These are phyloP conservation scores for Polyergus mexicanus DNA, from an alignment of 1,140 invertebrate genomes.

Conservation along the genomic window DNA sequence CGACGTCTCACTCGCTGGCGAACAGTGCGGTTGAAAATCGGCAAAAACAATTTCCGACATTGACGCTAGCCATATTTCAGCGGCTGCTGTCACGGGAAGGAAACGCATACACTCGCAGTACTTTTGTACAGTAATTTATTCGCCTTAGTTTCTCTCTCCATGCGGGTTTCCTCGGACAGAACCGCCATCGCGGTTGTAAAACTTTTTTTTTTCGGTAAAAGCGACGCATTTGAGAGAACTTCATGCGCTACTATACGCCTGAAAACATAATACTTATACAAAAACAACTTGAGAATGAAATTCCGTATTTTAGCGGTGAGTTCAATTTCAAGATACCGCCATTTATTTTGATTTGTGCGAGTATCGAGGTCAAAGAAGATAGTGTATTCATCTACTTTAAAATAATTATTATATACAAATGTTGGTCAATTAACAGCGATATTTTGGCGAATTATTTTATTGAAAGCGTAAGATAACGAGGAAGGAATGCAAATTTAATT, in stretches of 20 bases:
- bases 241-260: slow-evolving; percentile 1
- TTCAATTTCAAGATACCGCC: neutral
- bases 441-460: neutral
- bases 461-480: neutral
- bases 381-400: neutral
- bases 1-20: neutral
- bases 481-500: slow-evolving; percentile 33
- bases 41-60: slow-evolving; percentile 57
- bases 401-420: neutral
- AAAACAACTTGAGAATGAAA: neutral
- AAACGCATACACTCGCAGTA: slow-evolving; percentile 14
- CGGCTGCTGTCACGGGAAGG: slow-evolving; percentile 19
- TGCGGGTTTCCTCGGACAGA: slow-evolving; percentile 21
- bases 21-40: neutral
- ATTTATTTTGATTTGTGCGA: neutral
- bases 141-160: slow-evolving; percentile 1
- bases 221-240: slow-evolving; percentile 12
- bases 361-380: neutral
- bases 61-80: slow-evolving; percentile 46
- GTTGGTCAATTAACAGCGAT: neutral
- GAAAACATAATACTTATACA: slow-evolving; percentile 16
- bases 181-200: slow-evolving; percentile 4
- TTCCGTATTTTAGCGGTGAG: neutral
- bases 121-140: slow-evolving; percentile 59
- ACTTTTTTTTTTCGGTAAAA: slow-evolving; percentile 39